Evolutionary conservation across 2,797 vertebrate species (phyloP).

Genomic region (Ctenochaetus hawaiiensis): DNA sequence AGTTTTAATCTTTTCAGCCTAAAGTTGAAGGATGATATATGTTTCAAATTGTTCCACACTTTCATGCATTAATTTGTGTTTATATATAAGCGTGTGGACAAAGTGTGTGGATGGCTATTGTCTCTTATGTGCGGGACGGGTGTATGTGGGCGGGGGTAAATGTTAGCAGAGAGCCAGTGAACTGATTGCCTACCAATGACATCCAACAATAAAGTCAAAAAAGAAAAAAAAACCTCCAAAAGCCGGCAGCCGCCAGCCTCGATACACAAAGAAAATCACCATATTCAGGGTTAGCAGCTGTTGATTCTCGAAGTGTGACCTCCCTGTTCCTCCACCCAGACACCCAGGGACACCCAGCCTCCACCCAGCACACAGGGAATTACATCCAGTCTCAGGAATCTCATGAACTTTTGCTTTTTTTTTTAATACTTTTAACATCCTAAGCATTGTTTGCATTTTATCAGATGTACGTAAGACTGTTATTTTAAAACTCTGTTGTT

Average conservation of each 20-base stretch:
- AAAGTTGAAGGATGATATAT: not conserved
- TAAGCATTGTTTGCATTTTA: conserved; percentile 21
- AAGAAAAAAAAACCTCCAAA: not conserved
- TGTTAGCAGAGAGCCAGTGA: conserved; percentile 46
- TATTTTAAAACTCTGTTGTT: conserved; percentile 35
- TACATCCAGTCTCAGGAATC: conserved; percentile 61
- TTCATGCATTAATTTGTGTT: conserved; percentile 13
- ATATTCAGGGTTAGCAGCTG: conserved; percentile 84
- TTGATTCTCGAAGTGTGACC: conserved; percentile 78
- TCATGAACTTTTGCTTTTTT: conserved; percentile 20
- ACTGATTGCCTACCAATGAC: conserved; percentile 47
- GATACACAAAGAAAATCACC: conserved; percentile 79
- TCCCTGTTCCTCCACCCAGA: conserved; percentile 56
- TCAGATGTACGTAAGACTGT: not conserved
- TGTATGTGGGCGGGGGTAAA: conserved; percentile 23
- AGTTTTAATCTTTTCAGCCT: not conserved
- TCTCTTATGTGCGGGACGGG: conserved; percentile 24
- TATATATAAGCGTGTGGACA: conserved; percentile 55
- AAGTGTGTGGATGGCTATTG: conserved; percentile 54
- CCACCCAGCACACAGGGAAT: conserved; percentile 41
- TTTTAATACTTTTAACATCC: conserved; percentile 21
- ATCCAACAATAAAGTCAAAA: conserved; percentile 67
- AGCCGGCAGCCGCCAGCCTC: conserved; percentile 62
- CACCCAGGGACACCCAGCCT: conserved; percentile 53
- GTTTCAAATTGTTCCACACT: conserved; percentile 11